Base-by-base conservation (phyloP, 2,888 invertebrate genomes). In the Unio pictorum region DNA sequence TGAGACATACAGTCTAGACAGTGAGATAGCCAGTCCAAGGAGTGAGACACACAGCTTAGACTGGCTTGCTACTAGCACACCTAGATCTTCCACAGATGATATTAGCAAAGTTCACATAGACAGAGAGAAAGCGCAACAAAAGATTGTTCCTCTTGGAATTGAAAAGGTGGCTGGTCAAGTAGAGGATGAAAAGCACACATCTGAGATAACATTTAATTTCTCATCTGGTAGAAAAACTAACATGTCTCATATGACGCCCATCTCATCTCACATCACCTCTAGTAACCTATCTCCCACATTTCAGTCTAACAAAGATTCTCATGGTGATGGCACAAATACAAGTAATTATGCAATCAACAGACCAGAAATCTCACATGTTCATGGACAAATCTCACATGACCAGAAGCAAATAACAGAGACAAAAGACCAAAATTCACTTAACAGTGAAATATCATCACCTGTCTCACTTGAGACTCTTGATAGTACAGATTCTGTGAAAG, bases 21-120 rank as follows among this genome's bases (percentile, higher is more conserved):
- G 63, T 58, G 61, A 45, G 45, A 45, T 45, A 45, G 15, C 15
- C 45, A 45, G 45, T 45, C 45, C 45, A 15, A 59, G 67, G 65
- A 55, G 66, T 15, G 71, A 59, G 59, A 73, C 71, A 66, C 67
- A 57, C 58, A 34, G 63, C 34, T 61, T 68, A 28, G 76, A 72
- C 61, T 73, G 64, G 62, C 64, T 76, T 65, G 79, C 79, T 59
- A 79, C 80, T 18, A 79, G 77, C 60, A 81, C 81, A 15, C 78
- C 78, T 20, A 68, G 79, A 55, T 45, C 61, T n/a, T 77, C 76
- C 3, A 69, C 67, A 18, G 65, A 72, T 20, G 74, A 76, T 23
- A 71, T 75, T 71, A 73, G 71, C 54, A 45, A 45, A 45, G 11
- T 45, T 45, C 45, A 45, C 11, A 55, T 63, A 15, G 73, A 73